Conservation (phyloP, 2,888 invertebrate genomes). For the Meandrusa payeni region DNA sequence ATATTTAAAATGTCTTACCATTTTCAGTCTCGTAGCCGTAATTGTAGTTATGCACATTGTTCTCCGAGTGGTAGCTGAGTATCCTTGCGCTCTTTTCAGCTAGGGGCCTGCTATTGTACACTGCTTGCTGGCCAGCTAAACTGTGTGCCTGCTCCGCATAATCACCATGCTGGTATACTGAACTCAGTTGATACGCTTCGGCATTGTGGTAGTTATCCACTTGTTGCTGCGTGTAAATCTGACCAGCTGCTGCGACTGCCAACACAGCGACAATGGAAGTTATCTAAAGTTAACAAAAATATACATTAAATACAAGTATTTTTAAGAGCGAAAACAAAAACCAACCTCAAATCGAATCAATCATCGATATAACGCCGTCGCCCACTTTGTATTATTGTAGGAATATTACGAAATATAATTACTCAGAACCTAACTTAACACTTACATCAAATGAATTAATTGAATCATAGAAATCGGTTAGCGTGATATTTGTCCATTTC, state of each 20-base stretch:
- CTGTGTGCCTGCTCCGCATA: constrained; percentile 38
- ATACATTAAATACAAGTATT: no score
- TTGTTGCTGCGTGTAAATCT: constrained; percentile 38
- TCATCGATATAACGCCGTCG: no score
- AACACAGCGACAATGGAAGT: constrained; percentile 47
- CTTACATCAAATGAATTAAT: no score
- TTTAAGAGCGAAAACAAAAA: no score
- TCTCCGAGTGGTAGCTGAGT: constrained; percentile 46
- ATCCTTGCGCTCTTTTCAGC: constrained; percentile 54
- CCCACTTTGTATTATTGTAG: no score
- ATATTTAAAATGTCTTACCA: no score
- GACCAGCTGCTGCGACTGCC: constrained; percentile 52
- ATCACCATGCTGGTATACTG: constrained; percentile 45
- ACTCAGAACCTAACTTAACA: no score
- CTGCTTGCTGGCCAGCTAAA: constrained; percentile 26
- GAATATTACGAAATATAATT: no score
- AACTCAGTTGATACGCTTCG: constrained; percentile 50
- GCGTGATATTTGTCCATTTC: no score
- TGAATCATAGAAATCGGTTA: no score
- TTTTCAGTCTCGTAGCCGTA: constrained; percentile 83
- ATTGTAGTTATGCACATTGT: constrained; percentile 55
- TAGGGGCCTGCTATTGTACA: constrained; percentile 28
- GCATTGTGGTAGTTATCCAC: constrained; percentile 37
- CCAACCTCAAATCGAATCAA: no score
- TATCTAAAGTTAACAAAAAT: constrained; percentile 45